These are phyloP conservation scores for Apis florea DNA, from an alignment of 1,140 invertebrate genomes.

Conservation along the genomic window DNA sequence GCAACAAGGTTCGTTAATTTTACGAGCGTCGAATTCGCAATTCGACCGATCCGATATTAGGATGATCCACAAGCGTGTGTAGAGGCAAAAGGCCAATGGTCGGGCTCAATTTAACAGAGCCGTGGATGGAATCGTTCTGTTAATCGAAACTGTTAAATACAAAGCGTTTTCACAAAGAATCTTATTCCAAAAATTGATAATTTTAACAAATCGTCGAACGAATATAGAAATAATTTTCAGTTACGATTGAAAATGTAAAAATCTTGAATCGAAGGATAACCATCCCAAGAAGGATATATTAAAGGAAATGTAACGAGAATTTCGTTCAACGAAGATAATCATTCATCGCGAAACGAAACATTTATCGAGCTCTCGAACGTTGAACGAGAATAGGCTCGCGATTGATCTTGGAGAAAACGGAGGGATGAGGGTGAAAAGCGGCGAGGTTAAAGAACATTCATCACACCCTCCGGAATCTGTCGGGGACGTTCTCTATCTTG, in stretches of 20 bases:
- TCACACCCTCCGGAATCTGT: conserved; percentile 65
- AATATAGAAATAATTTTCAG: no score
- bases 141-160: neutral
- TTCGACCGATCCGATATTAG: conserved; percentile 71
- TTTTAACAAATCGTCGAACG: no score
- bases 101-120: conserved; percentile 69
- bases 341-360: conserved; percentile 17
- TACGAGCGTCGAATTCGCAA: conserved; percentile 72
- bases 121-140: conserved; percentile 30
- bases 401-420: conserved; percentile 44
- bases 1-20: conserved; percentile 72
- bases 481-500: conserved; percentile 59
- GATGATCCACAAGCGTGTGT: conserved; percentile 42
- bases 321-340: neutral
- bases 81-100: conserved; percentile 67
- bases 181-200: no score
- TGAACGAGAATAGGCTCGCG: conserved; percentile 26
- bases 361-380: conserved; percentile 32
- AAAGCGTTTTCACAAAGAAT: no score
- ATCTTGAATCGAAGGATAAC: no score
- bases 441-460: conserved; percentile 61
- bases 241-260: no score
- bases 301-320: no score
- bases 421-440: conserved; percentile 50
- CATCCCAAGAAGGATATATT: no score